Evolutionary conservation across 1,140 invertebrate genomes (phyloP).

Genomic region (Cydia pomonella): DNA sequence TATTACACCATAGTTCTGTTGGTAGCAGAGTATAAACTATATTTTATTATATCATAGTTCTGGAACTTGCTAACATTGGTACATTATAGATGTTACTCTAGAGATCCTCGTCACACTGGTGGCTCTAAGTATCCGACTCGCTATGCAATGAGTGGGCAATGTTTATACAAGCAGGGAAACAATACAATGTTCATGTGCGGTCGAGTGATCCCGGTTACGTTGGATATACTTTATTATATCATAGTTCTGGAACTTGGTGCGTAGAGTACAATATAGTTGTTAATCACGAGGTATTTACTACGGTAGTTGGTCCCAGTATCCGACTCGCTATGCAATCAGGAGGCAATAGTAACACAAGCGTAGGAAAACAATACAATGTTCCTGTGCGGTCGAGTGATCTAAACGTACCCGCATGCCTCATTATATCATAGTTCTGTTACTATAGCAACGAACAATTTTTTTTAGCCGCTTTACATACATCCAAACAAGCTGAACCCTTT

Average conservation of each 20-base stretch:
- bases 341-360: conserved; percentile 34
- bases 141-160: not conserved
- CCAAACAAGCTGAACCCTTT: no score
- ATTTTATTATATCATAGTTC: no score
- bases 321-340: not conserved
- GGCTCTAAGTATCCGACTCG: not conserved
- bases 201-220: conserved; percentile 67
- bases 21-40: no score
- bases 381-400: conserved; percentile 67
- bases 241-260: conserved; percentile 35
- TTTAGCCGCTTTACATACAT: not conserved
- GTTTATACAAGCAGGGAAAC: conserved; percentile 51
- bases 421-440: conserved; percentile 41
- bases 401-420: conserved; percentile 58
- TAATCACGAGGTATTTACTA: not conserved
- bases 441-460: not conserved
- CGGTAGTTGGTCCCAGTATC: not conserved
- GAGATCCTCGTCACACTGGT: not conserved
- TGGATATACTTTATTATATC: conserved; percentile 52
- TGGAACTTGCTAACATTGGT: no score
- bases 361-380: conserved; percentile 65
- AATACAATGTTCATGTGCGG: conserved; percentile 66
- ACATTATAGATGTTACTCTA: no score
- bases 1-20: no score
- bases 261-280: conserved; percentile 24